Evolutionary conservation across 2,888 invertebrate genomes (phyloP).

Genomic region (Acleris emargana): DNA sequence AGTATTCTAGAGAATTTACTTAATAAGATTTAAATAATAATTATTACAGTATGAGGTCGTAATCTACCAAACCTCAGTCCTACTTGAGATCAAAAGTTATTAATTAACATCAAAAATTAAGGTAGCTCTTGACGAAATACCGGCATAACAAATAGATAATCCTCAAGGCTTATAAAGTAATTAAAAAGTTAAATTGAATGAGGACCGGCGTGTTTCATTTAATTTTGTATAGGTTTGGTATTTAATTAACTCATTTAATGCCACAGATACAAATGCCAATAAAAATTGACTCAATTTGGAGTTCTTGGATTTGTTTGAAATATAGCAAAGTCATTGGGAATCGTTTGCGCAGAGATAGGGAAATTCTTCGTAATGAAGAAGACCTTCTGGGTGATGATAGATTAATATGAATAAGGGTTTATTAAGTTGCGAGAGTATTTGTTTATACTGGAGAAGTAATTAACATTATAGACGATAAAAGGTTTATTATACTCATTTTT

Average conservation of each 20-base stretch:
- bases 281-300: too few species aligned
- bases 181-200: conserved; percentile 71
- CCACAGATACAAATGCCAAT: too few species aligned
- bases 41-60: background rate
- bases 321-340: conserved; percentile 44
- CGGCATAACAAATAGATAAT: conserved; percentile 49
- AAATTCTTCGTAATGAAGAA: conserved; percentile 2
- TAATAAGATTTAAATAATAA: too few species aligned
- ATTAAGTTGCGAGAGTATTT: too few species aligned
- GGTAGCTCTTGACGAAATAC: conserved; percentile 24
- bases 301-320: conserved; percentile 14
- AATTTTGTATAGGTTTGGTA: conserved; percentile 45
- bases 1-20: too few species aligned
- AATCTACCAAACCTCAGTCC: background rate
- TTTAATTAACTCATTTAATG: conserved; percentile 49
- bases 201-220: conserved; percentile 44
- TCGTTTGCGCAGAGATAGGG: background rate
- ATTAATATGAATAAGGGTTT: background rate
- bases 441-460: too few species aligned
- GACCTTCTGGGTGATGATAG: background rate
- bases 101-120: conserved; percentile 32
- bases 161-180: conserved; percentile 57
- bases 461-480: too few species aligned
- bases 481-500: too few species aligned
- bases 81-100: conserved; percentile 18